Evolutionary conservation across 2,888 invertebrate species (phyloP), one percentile per base, ranked within the genome.

Genomic region (Torymus aiolomorphi): DNA sequence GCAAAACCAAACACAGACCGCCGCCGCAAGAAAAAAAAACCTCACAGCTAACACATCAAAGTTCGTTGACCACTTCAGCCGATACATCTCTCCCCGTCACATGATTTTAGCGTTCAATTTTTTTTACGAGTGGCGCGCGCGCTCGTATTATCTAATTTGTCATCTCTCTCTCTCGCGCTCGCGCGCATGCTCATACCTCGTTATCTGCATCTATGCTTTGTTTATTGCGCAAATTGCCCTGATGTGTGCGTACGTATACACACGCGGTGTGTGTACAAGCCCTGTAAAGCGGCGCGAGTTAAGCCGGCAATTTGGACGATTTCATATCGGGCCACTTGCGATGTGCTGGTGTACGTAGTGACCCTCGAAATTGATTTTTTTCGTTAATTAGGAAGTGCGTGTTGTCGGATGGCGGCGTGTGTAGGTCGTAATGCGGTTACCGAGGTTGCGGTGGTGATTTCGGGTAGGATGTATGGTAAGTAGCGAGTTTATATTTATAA

Each of bases 381-480:
- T 69, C 65, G n/a, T 59, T 74, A 65, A 80, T 77, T 77, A 80
- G 76, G 76, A 76, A 76, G 67, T 76, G 49, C 20, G 20, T 31
- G 65, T 67, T 31, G 20, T 76, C 72, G 72, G 72, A 66, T 62
- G n/a, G 12, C 1, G 16, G 24, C 2, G 57, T 13, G 13, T 31
- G 42, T 24, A 8, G 16, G 20, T 52, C 13, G 2, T 42, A 31
- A 24, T 16, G 49, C 31, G 20, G 54, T 24, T 42, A 42, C 42
- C 61, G 52, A 59, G 56, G n/a, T 63, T 65, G 49, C 51, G 16
- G n/a, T 62, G 5, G 4, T 69, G 54, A 69, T 69, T 67, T 42
- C 42, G 42, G 5, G 42, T 5, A 5, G 42, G 20, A 20, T 20
- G 20, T 42, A n/a, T n/a, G n/a, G n/a, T n/a, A n/a, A n/a, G n/a